Conservation (phyloP, 1,140 invertebrate genomes). For the Cyrtorhinus lividipennis region DNA sequence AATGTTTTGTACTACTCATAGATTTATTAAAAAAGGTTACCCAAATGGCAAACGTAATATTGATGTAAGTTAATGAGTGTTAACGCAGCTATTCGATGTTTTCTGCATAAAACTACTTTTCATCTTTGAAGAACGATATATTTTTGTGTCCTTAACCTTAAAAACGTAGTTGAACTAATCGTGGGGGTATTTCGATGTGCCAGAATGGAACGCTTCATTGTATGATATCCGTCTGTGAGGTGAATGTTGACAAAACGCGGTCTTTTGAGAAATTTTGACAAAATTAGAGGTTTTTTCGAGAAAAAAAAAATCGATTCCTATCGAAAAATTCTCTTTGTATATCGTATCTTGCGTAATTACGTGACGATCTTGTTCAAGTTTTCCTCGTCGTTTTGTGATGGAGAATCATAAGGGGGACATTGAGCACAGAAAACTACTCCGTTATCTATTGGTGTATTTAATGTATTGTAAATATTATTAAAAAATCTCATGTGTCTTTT, state of each 20-base stretch:
- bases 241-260: neutral
- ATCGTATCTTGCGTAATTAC: too few relatives aligned
- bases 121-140: conserved; percentile 20
- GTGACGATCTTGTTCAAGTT: conserved; percentile 5
- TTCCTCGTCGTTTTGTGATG: neutral
- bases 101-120: conserved; percentile 20
- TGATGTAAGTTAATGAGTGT: conserved; percentile 5
- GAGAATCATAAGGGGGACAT: neutral
- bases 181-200: neutral
- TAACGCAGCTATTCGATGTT: conserved; percentile 21
- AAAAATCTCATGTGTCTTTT: conserved; percentile 10
- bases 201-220: too few relatives aligned
- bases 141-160: conserved; percentile 18
- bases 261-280: neutral
- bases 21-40: conserved; percentile 13
- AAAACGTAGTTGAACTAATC: neutral
- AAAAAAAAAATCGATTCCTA: too few relatives aligned
- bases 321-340: too few relatives aligned
- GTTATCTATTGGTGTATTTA: conserved; percentile 5
- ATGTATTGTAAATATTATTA: conserved; percentile 7
- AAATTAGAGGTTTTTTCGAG: neutral
- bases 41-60: neutral
- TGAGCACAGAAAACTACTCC: neutral
- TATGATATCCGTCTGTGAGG: too few relatives aligned
- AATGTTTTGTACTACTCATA: conserved; percentile 19